A percentile compares a stretch with the other conserved stretches of the same genome.
Evolutionary conservation across 2,888 invertebrate genomes (phyloP).

Genomic region (Oegoconia quadripuncta): DNA sequence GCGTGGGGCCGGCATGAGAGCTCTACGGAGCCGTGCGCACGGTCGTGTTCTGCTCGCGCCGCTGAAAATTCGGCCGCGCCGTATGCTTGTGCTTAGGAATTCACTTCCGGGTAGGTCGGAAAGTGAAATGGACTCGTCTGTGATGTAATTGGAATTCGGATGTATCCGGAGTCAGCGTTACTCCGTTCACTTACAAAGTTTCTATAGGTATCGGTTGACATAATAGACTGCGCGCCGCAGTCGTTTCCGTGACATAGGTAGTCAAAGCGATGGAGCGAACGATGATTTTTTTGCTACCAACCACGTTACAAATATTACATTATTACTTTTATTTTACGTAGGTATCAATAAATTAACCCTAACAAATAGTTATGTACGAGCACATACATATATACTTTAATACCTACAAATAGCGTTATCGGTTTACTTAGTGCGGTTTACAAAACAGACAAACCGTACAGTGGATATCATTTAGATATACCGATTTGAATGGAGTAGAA

Average conservation of each 20-base stretch:
- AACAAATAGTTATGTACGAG: too few relatives aligned
- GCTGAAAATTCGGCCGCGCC: conserved; percentile 61
- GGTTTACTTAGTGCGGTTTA: too few relatives aligned
- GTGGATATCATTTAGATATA: too few relatives aligned
- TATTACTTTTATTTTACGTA: too few relatives aligned
- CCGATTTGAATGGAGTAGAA: too few relatives aligned
- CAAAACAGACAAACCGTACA: too few relatives aligned
- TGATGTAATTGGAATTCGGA: conserved; percentile 80
- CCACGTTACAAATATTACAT: conserved; percentile 24
- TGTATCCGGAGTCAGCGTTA: conserved; percentile 75
- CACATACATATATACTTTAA: too few relatives aligned
- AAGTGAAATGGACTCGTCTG: conserved; percentile 79
- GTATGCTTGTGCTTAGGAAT: conserved; percentile 78
- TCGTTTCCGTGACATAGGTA: conserved; percentile 52
- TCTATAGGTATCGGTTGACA: conserved; percentile 71
- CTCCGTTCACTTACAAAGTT: conserved; percentile 75
- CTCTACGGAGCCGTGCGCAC: conserved; percentile 42
- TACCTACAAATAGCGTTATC: too few relatives aligned
- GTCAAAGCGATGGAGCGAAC: conserved; percentile 50
- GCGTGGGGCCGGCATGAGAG: conserved; percentile 30
- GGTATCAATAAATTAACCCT: too few relatives aligned
- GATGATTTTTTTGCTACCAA: conserved; percentile 39
- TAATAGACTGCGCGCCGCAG: conserved; percentile 56
- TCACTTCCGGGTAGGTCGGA: conserved; percentile 79
- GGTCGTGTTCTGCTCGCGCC: conserved; percentile 42